These are phyloP conservation scores for Aethina tumida DNA, from an alignment of 1,140 invertebrate species.

Conservation along the genomic window DNA sequence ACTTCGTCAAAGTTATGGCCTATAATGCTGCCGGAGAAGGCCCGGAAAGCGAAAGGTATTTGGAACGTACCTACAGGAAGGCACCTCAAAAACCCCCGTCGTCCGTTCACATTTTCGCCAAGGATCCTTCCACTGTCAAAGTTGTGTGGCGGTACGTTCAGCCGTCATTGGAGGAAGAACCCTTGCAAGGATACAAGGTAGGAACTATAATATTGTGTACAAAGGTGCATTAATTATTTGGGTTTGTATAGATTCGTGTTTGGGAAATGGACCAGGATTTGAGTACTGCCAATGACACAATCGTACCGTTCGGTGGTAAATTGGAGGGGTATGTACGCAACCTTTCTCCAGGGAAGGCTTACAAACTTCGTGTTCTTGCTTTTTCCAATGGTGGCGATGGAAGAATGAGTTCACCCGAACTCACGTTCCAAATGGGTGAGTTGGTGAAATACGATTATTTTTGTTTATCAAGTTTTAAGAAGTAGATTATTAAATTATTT, in stretches of 20 bases:
- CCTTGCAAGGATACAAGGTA: constrained; percentile 87
- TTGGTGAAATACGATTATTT: too few species aligned
- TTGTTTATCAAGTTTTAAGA: too few species aligned
- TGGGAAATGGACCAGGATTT: constrained; percentile 92
- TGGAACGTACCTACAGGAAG: constrained; percentile 78
- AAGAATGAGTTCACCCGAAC: constrained; percentile 86
- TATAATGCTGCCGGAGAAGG: constrained; percentile 93
- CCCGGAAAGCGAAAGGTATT: constrained; percentile 80
- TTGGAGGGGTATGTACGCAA: constrained; percentile 68
- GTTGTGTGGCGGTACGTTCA: constrained; percentile 91
- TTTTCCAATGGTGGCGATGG: constrained; percentile 92
- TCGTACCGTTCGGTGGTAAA: constrained; percentile 61
- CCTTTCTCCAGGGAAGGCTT: constrained; percentile 76
- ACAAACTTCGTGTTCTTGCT: constrained; percentile 81
- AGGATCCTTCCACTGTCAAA: constrained; percentile 76
- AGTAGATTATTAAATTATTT: too few species aligned
- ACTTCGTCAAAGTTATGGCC: constrained; percentile 91
- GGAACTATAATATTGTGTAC: constrained; percentile 3
- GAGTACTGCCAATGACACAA: constrained; percentile 80
- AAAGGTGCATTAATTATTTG: too few species aligned
- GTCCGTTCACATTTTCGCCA: constrained; percentile 70
- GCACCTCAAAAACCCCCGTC: constrained; percentile 89
- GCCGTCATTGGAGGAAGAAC: constrained; percentile 82
- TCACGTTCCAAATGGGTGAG: constrained; percentile 76
- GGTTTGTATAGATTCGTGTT: constrained; percentile 66